These are phyloP conservation scores for Bombylius major DNA, from an alignment of 2,888 invertebrate genomes.

Conservation along the genomic window DNA sequence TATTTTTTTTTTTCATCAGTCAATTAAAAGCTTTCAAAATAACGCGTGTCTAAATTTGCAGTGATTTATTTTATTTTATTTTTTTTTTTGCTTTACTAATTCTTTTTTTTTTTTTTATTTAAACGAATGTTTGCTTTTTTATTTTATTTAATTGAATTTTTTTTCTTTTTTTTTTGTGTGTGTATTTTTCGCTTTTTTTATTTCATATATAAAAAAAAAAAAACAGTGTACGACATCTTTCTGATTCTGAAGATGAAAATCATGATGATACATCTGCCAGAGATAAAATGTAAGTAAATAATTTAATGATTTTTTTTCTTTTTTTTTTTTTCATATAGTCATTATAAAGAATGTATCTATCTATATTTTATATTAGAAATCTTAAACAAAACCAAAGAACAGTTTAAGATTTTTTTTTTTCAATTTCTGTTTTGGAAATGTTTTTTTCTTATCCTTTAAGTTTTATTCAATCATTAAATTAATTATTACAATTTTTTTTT, in stretches of 20 bases:
- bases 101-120: constrained; percentile 13
- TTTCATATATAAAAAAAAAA: neutral
- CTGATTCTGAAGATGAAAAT: constrained; percentile 38
- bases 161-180: constrained; percentile 2
- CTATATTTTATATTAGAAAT: no score
- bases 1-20: no score
- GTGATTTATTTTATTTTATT: no score
- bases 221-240: constrained; percentile 30
- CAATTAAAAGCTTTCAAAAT: no score
- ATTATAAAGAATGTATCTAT: no score
- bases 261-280: constrained; percentile 33
- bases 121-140: neutral
- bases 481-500: no score
- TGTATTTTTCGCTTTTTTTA: constrained; percentile 5
- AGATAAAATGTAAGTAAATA: constrained; percentile 30
- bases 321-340: neutral
- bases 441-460: neutral
- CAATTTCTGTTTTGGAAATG: neutral
- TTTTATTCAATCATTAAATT: no score
- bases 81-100: neutral
- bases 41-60: no score
- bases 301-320: neutral
- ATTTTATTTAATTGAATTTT: constrained; percentile 7
- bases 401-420: neutral
- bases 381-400: no score